Base-by-base conservation (phyloP, 2,113 vertebrate species). In the Thymallus thymallus region DNA sequence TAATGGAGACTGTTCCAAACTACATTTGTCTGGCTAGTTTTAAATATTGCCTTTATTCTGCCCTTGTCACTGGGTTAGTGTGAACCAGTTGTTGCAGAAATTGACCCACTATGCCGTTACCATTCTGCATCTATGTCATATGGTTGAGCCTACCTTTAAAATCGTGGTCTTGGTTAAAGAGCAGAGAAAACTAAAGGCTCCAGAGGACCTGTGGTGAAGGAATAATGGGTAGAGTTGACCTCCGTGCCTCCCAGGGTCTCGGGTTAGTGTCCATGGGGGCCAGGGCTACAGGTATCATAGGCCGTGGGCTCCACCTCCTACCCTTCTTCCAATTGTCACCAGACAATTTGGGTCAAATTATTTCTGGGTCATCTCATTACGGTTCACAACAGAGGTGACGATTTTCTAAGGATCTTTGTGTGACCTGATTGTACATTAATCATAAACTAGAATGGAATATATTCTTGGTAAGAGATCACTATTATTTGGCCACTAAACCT, bases 311-410 rank as follows among this genome's bases (percentile, higher is more conserved):
- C 45, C 73, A 71, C 66, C 73, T 73, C 41, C 32, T 30, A 20
- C 73, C 18, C 30, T 75, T 70, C 77, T 23, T 24, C 20, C 32
- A 69, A 85, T 81, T 80, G 75, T 58, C 66, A 81, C 73, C 75
- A 82, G 73, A 86, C 85, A 87, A 89, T 91, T 84, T 85, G 72
- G 84, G 86, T 81, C 80, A 46, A 82, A 89, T 87, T 88, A 76
- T 88, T 88, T 91, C 77, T 84, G 86, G 88, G 86, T 87, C 82
- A 83, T 84, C 85, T 90, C 84, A 87, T 90, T 91, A 85, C 51
- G 35, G 71, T 69, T 78, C 78, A 76, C 76, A 84, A 60, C 83
- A 83, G 80, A 84, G 86, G 78, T 86, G 85, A 83, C 76, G 73
- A 68, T 45, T 20, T 67, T 75, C 74, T 61, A 71, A 56, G 74